Evolutionary conservation across 1,140 invertebrate species (phyloP), one percentile per base, ranked within the genome.

Genomic region (Drosophila quadrilineata): DNA sequence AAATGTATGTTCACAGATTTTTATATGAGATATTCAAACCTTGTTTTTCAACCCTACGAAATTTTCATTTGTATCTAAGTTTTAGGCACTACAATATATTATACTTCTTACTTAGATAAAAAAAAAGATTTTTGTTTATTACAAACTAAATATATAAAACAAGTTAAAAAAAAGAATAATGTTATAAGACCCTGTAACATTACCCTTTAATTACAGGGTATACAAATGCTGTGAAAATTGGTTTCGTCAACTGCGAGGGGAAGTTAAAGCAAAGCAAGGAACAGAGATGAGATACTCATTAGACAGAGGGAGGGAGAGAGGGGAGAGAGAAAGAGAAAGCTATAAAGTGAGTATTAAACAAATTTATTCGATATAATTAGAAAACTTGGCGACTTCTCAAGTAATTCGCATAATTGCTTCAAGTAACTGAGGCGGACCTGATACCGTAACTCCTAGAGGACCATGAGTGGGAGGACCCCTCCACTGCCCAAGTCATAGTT

Each of bases 331-430:
- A 46, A 21, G 35, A 26, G 2, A 14, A 41, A 63, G 63, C 75
- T 53, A 67, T 58, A 74, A 57, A 85, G 43, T 46, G 52, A 77
- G 66, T 77, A 87, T 87, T 87, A 87, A 87, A 74, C 75, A 76
- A 87, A 87, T 87, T 87, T 87, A 82, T 87, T 87, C 75, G 73
- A 87, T 87, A 87, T 87, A 87, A 87, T 87, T 82, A 87, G 82
- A 76, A 84, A 87, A 87, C 82, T 87, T 87, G 82, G 82, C 76
- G 82, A 87, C 82, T 87, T 87, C 72, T 87, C 70, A 87, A 87
- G 73, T 87, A 82, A 87, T 82, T 74, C 76, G 69, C 76, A 77
- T 87, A 87, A 87, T 87, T 87, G 87, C 82, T 87, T 77, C 53
- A 82, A 87, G 76, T 87, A 71, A 75, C 75, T 58, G 62, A 65